Evolutionary conservation across 2,888 invertebrate genomes (phyloP).

Genomic region (Druceiella hillmani): DNA sequence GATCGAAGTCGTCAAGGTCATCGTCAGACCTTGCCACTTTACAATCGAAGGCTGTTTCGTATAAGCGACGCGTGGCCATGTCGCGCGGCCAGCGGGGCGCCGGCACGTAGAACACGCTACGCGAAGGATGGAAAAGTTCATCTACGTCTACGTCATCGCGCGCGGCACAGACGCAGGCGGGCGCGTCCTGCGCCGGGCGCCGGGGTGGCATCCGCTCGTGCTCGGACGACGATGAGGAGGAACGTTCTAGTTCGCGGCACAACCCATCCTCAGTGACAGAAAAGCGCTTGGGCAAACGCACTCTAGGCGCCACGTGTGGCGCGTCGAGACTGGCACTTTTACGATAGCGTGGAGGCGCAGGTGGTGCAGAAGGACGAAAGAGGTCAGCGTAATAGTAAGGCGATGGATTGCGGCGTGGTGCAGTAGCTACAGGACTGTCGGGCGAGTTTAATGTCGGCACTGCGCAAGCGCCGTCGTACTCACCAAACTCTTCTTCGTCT

Average conservation of each 20-base stretch:
- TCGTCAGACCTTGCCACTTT: conserved; percentile 77
- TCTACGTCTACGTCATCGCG: conserved; percentile 57
- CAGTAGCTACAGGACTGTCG: conserved; percentile 59
- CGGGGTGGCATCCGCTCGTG: conserved; percentile 68
- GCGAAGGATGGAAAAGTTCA: conserved; percentile 57
- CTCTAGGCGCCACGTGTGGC: conserved; percentile 59
- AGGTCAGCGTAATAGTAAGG: conserved; percentile 81
- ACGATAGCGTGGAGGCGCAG: conserved; percentile 52
- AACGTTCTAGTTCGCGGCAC: conserved; percentile 46
- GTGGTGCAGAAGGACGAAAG: conserved; percentile 43
- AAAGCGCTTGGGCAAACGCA: conserved; percentile 59
- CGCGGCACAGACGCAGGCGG: conserved; percentile 69
- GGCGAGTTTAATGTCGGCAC: conserved; percentile 62
- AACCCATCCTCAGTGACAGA: conserved; percentile 68
- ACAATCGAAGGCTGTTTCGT: conserved; percentile 88
- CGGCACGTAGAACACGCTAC: conserved; percentile 65
- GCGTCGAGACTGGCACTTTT: conserved; percentile 72
- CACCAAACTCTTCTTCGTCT: conserved; percentile 55
- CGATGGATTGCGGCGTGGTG: conserved; percentile 65
- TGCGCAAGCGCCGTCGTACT: conserved; percentile 45
- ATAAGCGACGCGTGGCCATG: conserved; percentile 66
- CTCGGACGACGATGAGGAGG: conserved; percentile 46
- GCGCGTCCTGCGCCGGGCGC: conserved; percentile 59
- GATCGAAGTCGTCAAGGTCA: conserved; percentile 75
- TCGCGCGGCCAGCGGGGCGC: conserved; percentile 60